Evolutionary conservation across 2,113 vertebrate species (phyloP), one percentile per base, ranked within the genome.

Genomic region (Hippocampus zosterae): DNA sequence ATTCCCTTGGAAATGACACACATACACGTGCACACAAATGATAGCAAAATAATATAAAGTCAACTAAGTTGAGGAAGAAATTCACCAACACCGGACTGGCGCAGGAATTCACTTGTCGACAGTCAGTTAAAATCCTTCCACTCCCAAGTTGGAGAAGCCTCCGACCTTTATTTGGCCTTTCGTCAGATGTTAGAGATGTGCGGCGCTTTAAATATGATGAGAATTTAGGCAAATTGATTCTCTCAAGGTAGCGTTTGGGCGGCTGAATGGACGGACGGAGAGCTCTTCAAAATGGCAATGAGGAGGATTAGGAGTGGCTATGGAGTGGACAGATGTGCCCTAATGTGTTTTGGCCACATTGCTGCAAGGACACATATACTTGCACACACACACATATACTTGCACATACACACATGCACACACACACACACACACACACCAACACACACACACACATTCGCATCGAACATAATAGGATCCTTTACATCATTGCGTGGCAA

Each of bases 251-350:
- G 37, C 42, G 59, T 79, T 74, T 71, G 56, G 44, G 73, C 65
- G 29, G 71, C 70, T 25, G 33, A 65, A 78, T 27, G 73, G 48
- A 76, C 53, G 67, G 63, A 67, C 66, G 70, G 66, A 81, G 78
- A 73, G 74, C 85, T 81, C 86, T 81, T 85, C 75, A 84, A 68
- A 82, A 68, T 67, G 29, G 79, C 72, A 80, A 84, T 75, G 84
- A 86, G 84, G 76, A 81, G 77, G 75, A 74, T 79, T 83, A 87
- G 82, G 77, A 81, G 83, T 77, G 80, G 83, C 25, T 67, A 55
- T 87, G 78, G 84, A 88, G 85, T 85, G 84, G 83, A 88, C 87
- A 88, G 85, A 90, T 86, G 85, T 85, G 87, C 84, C 71, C 85
- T 89, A 89, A 89, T 89, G 88, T 85, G 84, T 88, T 87, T 84